phyloP scores from a whole-genome alignment of 1,140 invertebrate species.

The Papilio machaon region DNA sequence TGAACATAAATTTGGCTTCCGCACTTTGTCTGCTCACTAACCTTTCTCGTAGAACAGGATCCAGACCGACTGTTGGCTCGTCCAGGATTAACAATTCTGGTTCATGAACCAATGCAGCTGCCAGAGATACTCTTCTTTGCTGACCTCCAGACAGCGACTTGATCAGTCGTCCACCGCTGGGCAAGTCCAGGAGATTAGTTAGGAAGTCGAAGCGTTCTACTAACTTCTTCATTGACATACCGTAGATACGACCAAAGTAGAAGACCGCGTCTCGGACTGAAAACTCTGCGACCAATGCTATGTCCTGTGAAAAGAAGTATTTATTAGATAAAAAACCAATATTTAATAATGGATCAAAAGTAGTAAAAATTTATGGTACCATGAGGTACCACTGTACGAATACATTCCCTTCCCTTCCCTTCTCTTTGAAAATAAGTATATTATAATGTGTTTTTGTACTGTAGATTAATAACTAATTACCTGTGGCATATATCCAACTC shows the following conservation, averaged over 20 bases:
- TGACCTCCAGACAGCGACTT: slow-evolving; percentile 93
- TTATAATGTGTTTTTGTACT: not conserved
- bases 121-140: slow-evolving; percentile 93
- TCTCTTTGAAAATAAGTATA: too few species aligned
- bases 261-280: slow-evolving; percentile 92
- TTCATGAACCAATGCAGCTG: slow-evolving; percentile 92
- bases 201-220: slow-evolving; percentile 87
- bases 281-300: slow-evolving; percentile 93
- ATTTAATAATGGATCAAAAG: too few species aligned
- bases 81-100: slow-evolving; percentile 95
- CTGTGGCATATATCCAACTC: slow-evolving; percentile 94
- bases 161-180: slow-evolving; percentile 83
- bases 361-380: too few species aligned
- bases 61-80: slow-evolving; percentile 96
- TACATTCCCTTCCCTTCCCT: too few species aligned
- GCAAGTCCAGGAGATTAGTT: slow-evolving; percentile 88
- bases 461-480: slow-evolving; percentile 60
- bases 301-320: slow-evolving; percentile 84
- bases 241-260: slow-evolving; percentile 95
- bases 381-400: too few species aligned
- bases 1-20: too few species aligned
- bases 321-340: not conserved
- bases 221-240: slow-evolving; percentile 86
- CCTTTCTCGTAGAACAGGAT: slow-evolving; percentile 94
- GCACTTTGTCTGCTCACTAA: slow-evolving; percentile 64